Conservation (phyloP, 2,888 invertebrate genomes). For the Furcula furcula region DNA sequence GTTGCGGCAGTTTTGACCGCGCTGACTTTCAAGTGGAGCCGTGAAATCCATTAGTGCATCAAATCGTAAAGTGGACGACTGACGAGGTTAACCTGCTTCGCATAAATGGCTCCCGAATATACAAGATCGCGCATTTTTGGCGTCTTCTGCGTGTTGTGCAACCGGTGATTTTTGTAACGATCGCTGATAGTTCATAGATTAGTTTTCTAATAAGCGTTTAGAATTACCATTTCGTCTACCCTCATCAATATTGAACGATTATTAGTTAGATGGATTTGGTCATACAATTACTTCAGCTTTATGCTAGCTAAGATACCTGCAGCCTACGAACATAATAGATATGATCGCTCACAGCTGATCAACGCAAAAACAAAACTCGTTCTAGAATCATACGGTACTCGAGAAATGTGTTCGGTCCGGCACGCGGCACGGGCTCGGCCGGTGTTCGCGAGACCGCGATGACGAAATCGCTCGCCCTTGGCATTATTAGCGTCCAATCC, state of each 20-base stretch:
- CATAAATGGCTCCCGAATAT: no score
- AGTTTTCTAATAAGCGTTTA: no score
- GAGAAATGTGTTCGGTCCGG: neutral
- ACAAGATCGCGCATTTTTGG: no score
- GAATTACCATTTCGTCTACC: no score
- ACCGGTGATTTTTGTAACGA: no score
- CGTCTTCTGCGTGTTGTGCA: no score
- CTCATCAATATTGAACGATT: no score
- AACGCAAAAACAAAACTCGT: neutral
- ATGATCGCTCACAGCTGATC: neutral
- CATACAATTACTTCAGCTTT: no score
- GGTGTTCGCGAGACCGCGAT: constrained; percentile 21
- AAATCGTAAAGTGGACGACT: neutral
- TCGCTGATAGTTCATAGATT: no score
- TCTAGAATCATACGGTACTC: neutral
- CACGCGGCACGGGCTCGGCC: constrained; percentile 3
- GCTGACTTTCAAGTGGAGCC: neutral
- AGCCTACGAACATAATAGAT: no score
- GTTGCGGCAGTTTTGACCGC: neutral
- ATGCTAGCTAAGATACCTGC: no score
- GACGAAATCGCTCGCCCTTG: constrained; percentile 63
- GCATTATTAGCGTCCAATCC: constrained; percentile 53
- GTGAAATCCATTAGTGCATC: neutral
- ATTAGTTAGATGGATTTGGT: no score
- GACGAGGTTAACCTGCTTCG: neutral